Base-by-base conservation (phyloP, 2,888 invertebrate genomes). In the Synergus japonicus region DNA sequence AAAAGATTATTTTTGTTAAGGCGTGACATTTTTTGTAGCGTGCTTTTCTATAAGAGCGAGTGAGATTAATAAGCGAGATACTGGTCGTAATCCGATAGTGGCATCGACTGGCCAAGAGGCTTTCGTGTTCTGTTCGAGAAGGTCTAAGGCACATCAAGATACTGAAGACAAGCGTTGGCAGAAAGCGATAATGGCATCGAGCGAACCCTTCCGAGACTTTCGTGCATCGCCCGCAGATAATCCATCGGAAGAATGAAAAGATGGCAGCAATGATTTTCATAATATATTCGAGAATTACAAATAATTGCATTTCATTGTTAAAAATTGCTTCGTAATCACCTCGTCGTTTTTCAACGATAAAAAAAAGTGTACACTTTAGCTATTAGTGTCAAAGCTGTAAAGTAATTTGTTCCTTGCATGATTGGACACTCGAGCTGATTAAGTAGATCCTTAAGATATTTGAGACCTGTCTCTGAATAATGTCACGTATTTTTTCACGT, bases 21-120 rank as follows among this genome's bases (percentile, higher is more conserved):
- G 60, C 60, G 60, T 60, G 60, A 60, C 22, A 60, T 60, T 60
- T 60, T 60, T 22, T 29, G 67, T 73, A 54, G 73, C 73, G 73
- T 73, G 73, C 73, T 49, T 73, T 73, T 54, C 29, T 73, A 37
- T 37, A 54, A 13, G 37, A 13, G 67, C n/a, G 37, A 29, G n/a
- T 73, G 54, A 29, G 73, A 73, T 73, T 73, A 37, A 41, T 49
- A 54, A 54, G 73, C 49, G n/a, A 73, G 73, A 73, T 73, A 37
- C 49, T 54, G 37, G 22, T 58, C 65, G 81, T 79, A 82, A 82
- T 76, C 65, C 80, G 77, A 76, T 76, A 82, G 78, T 76, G 63
- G 76, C 67, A 83, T 83, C 79, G 83, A 82, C 82, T 83, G 82
- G 69, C 73, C 54, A 76, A 73, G 29, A n/a, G 77, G 79, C 66